A percentile compares a stretch with the other conserved stretches of the same genome.
Evolutionary conservation across 1,140 invertebrate species (phyloP).

Genomic region (Temnothorax longispinosus): DNA sequence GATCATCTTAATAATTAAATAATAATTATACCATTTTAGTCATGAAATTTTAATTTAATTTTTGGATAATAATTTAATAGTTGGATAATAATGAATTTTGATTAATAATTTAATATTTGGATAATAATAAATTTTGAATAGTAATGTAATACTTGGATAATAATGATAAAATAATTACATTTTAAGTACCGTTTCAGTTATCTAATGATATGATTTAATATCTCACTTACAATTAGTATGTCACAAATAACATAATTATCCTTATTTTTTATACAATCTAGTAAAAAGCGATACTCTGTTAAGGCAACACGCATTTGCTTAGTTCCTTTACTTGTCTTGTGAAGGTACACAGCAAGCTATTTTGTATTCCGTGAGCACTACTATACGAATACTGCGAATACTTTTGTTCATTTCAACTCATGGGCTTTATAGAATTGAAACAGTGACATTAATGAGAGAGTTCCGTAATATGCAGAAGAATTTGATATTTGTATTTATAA

Average conservation of each 20-base stretch:
- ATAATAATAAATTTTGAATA: too few relatives aligned
- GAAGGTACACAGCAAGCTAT: not conserved
- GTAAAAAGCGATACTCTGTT: not conserved
- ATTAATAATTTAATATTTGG: too few relatives aligned
- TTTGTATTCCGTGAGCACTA: not conserved
- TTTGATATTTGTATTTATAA: not conserved
- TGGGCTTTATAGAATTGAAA: not conserved
- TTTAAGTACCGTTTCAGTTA: not conserved
- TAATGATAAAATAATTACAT: not conserved
- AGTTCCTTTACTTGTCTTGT: not conserved
- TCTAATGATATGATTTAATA: not conserved
- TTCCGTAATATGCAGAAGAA: not conserved
- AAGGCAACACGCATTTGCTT: not conserved
- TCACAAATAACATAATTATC: not conserved
- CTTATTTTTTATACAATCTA: not conserved
- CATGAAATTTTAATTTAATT: too few relatives aligned
- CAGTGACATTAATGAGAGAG: not conserved
- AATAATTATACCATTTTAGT: not conserved
- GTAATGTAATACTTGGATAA: too few relatives aligned
- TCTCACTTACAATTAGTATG: not conserved
- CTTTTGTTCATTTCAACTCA: not conserved
- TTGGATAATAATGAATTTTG: too few relatives aligned
- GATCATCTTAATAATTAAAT: not conserved
- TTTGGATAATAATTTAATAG: too few relatives aligned
- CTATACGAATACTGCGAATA: not conserved